Percentiles rank a stretch among this genome's conserved stretches.
Evolutionary conservation across 2,888 invertebrate species (phyloP).

Genomic region (Graphium colonna): DNA sequence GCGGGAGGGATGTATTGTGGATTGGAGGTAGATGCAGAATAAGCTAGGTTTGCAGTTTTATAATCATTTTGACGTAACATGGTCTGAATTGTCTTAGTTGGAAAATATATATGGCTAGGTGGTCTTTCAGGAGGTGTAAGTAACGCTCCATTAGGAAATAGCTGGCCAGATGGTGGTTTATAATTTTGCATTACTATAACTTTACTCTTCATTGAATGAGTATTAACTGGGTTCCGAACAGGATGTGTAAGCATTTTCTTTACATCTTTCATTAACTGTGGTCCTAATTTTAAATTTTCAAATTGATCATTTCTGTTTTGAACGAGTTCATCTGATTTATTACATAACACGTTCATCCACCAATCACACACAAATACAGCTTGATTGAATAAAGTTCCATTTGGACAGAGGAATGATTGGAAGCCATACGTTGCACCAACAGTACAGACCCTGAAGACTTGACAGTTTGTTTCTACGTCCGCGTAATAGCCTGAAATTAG

Average conservation of each 20-base stretch:
- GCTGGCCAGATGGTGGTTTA: constrained; percentile 61
- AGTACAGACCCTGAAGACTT: constrained; percentile 84
- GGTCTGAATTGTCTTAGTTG: constrained; percentile 53
- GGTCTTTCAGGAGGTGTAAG: constrained; percentile 49
- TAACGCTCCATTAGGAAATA: constrained; percentile 58
- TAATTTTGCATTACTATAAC: constrained; percentile 68
- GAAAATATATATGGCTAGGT: constrained; percentile 52
- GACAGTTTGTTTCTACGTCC: constrained; percentile 82
- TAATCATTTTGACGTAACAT: constrained; percentile 41
- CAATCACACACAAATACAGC: constrained; percentile 83
- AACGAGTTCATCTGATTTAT: constrained; percentile 58
- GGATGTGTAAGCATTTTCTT: constrained; percentile 79
- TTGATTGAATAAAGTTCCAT: constrained; percentile 85
- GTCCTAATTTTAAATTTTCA: constrained; percentile 68
- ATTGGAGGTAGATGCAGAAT: constrained; percentile 58
- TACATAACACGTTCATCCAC: constrained; percentile 84
- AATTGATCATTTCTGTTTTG: constrained; percentile 66
- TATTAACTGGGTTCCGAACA: constrained; percentile 65
- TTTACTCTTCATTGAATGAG: constrained; percentile 52
- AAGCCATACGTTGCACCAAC: constrained; percentile 74
- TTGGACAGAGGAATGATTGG: constrained; percentile 83
- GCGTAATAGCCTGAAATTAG: constrained; percentile 84
- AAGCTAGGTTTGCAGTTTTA: constrained; percentile 43
- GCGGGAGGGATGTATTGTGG: constrained; percentile 53
- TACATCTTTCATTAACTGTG: constrained; percentile 78